Evolutionary conservation across 2,888 invertebrate species (phyloP).

Genomic region (Sturmia bella): DNA sequence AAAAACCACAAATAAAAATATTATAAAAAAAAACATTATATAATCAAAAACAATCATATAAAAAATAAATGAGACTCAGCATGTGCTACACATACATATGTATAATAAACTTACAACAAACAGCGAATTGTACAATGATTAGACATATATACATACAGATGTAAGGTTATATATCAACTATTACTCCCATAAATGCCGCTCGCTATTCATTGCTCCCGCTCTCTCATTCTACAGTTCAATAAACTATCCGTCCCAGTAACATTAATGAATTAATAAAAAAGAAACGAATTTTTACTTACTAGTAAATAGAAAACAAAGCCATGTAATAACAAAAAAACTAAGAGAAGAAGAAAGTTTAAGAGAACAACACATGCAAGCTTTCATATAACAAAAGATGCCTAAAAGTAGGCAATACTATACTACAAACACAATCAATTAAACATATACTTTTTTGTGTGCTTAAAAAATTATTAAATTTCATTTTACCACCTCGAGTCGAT

Average conservation of each 20-base stretch:
- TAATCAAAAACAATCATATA: background rate
- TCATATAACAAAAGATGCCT: slow-evolving; percentile 1
- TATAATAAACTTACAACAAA: background rate
- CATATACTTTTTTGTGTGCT: background rate
- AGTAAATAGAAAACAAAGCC: background rate
- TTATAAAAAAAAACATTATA: background rate
- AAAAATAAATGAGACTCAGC: slow-evolving; percentile 6
- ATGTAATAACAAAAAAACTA: slow-evolving; percentile 1
- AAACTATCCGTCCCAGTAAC: slow-evolving; percentile 60
- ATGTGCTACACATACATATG: background rate
- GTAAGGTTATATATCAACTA: slow-evolving; percentile 21
- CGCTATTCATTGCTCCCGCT: slow-evolving; percentile 18
- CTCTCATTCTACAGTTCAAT: slow-evolving; percentile 32
- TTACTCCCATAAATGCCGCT: slow-evolving; percentile 22
- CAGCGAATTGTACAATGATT: too few species aligned
- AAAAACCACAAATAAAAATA: too few species aligned
- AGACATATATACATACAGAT: background rate
- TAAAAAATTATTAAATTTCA: slow-evolving; percentile 10
- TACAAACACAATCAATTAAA: slow-evolving; percentile 19
- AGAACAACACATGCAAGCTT: background rate
- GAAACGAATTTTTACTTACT: slow-evolving; percentile 33
- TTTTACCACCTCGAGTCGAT: background rate
- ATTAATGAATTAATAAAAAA: slow-evolving; percentile 25
- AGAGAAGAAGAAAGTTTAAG: slow-evolving; percentile 14
- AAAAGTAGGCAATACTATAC: slow-evolving; percentile 25